Conservation (phyloP, 2,888 invertebrate genomes). For the Volucella inanis region DNA sequence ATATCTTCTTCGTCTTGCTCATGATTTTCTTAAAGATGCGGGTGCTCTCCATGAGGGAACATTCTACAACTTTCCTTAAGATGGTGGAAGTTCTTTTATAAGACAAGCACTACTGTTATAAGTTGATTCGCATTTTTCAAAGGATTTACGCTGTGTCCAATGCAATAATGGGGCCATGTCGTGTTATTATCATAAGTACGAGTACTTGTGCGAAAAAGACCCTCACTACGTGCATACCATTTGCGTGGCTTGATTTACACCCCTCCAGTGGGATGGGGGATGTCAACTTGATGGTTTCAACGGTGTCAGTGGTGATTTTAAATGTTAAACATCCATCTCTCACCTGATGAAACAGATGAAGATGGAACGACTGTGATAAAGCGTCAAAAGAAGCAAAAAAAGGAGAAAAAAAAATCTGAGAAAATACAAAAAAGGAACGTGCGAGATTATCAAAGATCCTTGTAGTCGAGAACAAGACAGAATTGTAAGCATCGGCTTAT, state of each 20-base stretch:
- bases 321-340: constrained; percentile 71
- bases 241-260: constrained; percentile 27
- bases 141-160: constrained; percentile 74
- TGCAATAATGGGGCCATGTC: constrained; percentile 71
- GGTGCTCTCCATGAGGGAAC: background rate
- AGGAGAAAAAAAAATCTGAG: constrained; percentile 30
- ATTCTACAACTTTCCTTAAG: background rate
- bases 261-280: background rate
- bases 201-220: constrained; percentile 68
- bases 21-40: constrained; percentile 5
- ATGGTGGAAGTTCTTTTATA: background rate
- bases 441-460: constrained; percentile 62
- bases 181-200: constrained; percentile 71
- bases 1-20: constrained; percentile 54
- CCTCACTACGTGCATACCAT: constrained; percentile 69
- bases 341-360: constrained; percentile 69
- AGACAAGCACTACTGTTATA: constrained; percentile 47
- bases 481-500: constrained; percentile 70
- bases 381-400: constrained; percentile 31
- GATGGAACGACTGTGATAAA: constrained; percentile 71
- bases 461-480: constrained; percentile 43
- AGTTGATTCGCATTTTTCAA: constrained; percentile 74
- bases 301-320: constrained; percentile 71
- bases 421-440: constrained; percentile 46
- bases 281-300: constrained; percentile 57